Evolutionary conservation across 2,113 vertebrate species (phyloP).

Genomic region (Pogona vitticeps): DNA sequence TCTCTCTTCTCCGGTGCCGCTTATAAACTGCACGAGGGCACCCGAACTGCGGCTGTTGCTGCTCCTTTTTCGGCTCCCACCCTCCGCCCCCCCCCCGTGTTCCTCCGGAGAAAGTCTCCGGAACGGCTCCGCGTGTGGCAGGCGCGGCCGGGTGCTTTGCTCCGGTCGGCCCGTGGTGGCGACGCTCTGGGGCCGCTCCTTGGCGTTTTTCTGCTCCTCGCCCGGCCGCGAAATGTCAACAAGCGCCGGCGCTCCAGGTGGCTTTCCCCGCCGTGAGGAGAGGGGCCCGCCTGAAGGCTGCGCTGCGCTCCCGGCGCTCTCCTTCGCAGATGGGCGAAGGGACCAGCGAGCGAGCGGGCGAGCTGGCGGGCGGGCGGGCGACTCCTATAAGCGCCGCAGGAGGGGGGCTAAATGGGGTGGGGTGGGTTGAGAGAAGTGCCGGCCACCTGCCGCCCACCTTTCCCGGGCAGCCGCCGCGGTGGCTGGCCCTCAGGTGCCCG

Average conservation of each 20-base stretch:
- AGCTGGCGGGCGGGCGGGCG: not conserved
- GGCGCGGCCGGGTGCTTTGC: too few relatives aligned
- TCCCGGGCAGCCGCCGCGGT: too few relatives aligned
- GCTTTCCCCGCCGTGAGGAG: not conserved
- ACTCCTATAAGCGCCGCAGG: not conserved
- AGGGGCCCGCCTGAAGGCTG: not conserved
- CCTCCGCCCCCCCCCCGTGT: too few relatives aligned
- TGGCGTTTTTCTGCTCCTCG: not conserved
- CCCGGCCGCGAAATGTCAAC: not conserved
- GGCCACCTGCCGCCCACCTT: not conserved
- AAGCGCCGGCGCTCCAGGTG: not conserved
- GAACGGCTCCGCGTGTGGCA: too few relatives aligned
- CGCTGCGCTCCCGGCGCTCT: not conserved
- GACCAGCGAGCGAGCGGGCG: not conserved
- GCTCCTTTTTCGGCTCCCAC: too few relatives aligned
- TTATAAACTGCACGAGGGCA: too few relatives aligned
- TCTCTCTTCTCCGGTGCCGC: too few relatives aligned
- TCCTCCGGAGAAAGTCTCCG: too few relatives aligned
- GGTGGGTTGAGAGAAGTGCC: not conserved
- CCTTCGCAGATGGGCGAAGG: not conserved
- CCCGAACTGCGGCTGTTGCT: too few relatives aligned
- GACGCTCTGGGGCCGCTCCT: too few relatives aligned
- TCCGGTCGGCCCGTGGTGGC: not conserved
- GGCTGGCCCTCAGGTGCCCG: too few relatives aligned
- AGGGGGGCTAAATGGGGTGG: too few relatives aligned